Percentiles rank a stretch among this genome's conserved stretches.
These are phyloP conservation scores for Amphipoea lucens DNA, from an alignment of 2,888 invertebrate species.

Conservation along the genomic window DNA sequence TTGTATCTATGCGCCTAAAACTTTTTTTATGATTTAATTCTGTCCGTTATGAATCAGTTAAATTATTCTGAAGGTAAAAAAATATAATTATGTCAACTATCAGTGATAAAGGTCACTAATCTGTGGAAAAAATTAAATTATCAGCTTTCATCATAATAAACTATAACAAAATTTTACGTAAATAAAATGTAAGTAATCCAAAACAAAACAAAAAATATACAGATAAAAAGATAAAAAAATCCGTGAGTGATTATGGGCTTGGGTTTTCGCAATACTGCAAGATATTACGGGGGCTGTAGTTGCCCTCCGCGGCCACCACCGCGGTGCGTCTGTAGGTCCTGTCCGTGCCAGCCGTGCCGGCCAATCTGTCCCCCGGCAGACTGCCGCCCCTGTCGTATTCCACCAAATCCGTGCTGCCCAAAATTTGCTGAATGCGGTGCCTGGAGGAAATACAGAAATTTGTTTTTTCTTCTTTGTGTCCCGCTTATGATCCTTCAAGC, in stretches of 20 bases:
- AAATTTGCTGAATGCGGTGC: constrained; percentile 74
- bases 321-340: constrained; percentile 52
- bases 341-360: constrained; percentile 53
- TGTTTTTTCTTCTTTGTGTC: constrained; percentile 77
- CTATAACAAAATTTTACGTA: constrained; percentile 10
- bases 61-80: constrained; percentile 4
- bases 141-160: constrained; percentile 1
- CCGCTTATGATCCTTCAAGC: constrained; percentile 79
- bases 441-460: constrained; percentile 78
- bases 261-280: constrained; percentile 22
- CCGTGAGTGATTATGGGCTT: constrained; percentile 13
- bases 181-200: constrained; percentile 43
- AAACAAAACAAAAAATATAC: constrained; percentile 23
- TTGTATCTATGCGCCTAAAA: background rate
- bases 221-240: background rate
- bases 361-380: constrained; percentile 73
- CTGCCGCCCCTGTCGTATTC: constrained; percentile 74
- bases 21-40: constrained; percentile 7
- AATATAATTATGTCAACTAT: constrained; percentile 11
- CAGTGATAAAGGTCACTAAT: background rate
- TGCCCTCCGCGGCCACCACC: constrained; percentile 76
- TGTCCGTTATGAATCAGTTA: constrained; percentile 6
- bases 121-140: constrained; percentile 1
- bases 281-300: constrained; percentile 69
- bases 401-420: constrained; percentile 80